Evolutionary conservation across 2,113 vertebrate genomes (phyloP), one percentile per base, ranked within the genome.

Genomic region (Pteronura brasiliensis): DNA sequence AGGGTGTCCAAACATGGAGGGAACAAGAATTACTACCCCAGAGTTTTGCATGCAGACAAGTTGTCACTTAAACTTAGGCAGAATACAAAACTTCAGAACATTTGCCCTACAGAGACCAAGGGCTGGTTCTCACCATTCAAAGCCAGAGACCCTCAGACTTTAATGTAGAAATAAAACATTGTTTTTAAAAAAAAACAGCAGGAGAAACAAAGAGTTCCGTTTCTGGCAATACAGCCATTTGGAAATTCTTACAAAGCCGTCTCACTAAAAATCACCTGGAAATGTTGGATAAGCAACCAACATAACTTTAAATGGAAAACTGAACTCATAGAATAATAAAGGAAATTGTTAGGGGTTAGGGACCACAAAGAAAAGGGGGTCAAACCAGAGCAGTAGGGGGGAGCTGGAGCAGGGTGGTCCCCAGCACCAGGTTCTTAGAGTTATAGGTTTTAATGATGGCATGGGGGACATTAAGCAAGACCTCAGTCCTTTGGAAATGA

Each of bases 401-500:
- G 21, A 25, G 36, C 8, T 8, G 47, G 2, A 27, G 13, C 4
- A 1, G 87, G 12, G 34, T 1, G 0, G 10, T 8, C 42, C 1
- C n/a, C 65, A 39, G 1, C 1, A 5, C 18, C 25, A 1, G 20
- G 7, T 10, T 21, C 13, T 0, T 0, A 13, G 27, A 7, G 34
- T 27, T 15, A 12, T 9, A 21, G 85, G 17, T 3, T 89, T 67
- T 47, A 47, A 31, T 7, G 61, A 5, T 1, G 1, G 1, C 25
- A 4, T 1, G 8, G 20, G 17, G 18, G 12, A 47, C 11, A 10
- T 0, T 0, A 59, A 5, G 4, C n/a, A 7, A 55, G 44, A 61
- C n/a, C 27, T 17, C 15, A 0, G 15, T 34, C 49, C 27, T 57
- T 17, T 27, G 9, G 34, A 63, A 14, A 27, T 10, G 10, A 4